Percentiles rank a stretch among this genome's conserved stretches.
phyloP scores from a whole-genome alignment of 2,113 vertebrate species.

The Neolamprologus sp. region DNA sequence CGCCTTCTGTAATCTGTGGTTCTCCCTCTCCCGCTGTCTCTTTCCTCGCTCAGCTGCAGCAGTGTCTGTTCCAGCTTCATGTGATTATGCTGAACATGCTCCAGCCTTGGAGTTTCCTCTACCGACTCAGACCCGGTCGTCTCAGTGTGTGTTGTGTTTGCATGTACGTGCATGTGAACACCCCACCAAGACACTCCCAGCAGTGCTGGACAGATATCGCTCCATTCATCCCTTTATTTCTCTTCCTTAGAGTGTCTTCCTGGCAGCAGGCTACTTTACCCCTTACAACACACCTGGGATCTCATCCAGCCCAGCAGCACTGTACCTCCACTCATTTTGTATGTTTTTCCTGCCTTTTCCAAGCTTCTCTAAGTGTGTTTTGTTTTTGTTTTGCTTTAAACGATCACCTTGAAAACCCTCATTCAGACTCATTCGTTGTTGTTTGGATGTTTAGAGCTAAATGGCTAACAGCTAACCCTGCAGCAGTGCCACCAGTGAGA shows the following conservation, averaged over 20 bases:
- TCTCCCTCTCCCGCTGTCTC: background rate
- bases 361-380: background rate
- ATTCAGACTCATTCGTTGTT: background rate
- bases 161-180: background rate
- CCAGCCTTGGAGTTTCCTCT: constrained; percentile 13
- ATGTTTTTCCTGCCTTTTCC: background rate
- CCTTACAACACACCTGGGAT: constrained; percentile 31
- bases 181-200: background rate
- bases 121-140: background rate
- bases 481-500: background rate
- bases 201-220: constrained; percentile 30
- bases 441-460: background rate
- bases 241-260: constrained; percentile 8
- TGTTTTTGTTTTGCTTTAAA: background rate
- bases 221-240: constrained; percentile 21
- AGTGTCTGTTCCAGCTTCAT: constrained; percentile 44
- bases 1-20: background rate
- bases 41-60: constrained; percentile 8
- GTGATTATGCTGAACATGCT: constrained; percentile 45
- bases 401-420: background rate
- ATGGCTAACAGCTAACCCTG: background rate
- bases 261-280: constrained; percentile 9
- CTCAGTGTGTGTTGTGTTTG: background rate
- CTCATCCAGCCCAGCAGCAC: background rate
- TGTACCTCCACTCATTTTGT: background rate